These are phyloP conservation scores for Hylomyscus alleni DNA, from an alignment of 2,797 vertebrate species.

Conservation along the genomic window DNA sequence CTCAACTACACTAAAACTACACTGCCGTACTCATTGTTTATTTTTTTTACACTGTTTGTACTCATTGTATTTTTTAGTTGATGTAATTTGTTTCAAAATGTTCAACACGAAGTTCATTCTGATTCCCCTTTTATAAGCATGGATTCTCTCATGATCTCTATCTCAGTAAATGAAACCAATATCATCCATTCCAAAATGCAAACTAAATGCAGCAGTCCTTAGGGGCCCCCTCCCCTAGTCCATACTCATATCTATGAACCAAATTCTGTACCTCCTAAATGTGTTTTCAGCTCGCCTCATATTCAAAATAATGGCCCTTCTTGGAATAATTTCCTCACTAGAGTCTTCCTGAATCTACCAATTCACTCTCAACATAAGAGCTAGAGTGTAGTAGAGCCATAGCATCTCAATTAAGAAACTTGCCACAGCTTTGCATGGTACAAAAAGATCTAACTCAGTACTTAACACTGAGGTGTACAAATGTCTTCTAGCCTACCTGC, in stretches of 20 bases:
- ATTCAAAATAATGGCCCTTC: neutral
- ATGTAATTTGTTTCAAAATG: slow-evolving; percentile 30
- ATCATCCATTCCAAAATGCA: neutral
- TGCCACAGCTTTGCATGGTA: neutral
- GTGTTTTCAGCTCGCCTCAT: neutral
- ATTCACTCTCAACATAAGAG: slow-evolving; percentile 2
- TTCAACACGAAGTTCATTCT: slow-evolving; percentile 19
- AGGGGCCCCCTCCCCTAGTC: neutral
- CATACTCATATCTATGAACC: neutral
- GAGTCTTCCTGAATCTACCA: slow-evolving; percentile 49
- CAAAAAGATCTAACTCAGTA: neutral
- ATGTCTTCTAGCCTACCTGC: neutral
- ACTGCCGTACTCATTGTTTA: neutral
- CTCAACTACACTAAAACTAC: neutral
- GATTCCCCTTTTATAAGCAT: slow-evolving; percentile 35
- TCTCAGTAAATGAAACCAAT: slow-evolving; percentile 49
- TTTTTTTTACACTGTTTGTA: too few species aligned
- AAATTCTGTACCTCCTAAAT: slow-evolving; percentile 28
- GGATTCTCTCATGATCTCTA: neutral
- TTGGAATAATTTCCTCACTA: neutral
- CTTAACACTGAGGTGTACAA: slow-evolving; percentile 5
- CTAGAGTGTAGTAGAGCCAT: slow-evolving; percentile 21
- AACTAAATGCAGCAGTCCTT: slow-evolving; percentile 10
- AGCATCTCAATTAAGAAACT: slow-evolving; percentile 27
- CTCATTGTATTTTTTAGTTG: slow-evolving; percentile 3